Evolutionary conservation across 92 coral and sea anemone species (phyloP).

Genomic region (Heteractis magnifica): DNA sequence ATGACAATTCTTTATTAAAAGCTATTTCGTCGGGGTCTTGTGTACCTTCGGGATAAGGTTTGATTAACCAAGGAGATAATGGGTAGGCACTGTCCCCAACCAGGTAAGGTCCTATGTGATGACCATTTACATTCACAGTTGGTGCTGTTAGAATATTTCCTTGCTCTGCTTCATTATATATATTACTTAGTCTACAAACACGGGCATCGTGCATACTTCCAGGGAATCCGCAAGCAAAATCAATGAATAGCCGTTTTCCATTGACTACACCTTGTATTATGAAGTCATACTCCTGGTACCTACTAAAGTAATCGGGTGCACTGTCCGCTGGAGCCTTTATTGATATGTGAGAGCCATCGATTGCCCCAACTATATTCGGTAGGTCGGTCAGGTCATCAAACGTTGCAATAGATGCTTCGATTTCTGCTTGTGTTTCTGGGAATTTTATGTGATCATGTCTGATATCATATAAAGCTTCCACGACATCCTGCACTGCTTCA

Average conservation of each 20-base stretch:
- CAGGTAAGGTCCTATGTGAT: conserved; percentile 30
- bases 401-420: neutral
- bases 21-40: conserved; percentile 27
- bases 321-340: conserved; percentile 30
- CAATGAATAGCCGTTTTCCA: conserved; percentile 16
- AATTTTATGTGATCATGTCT: conserved; percentile 29
- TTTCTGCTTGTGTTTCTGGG: conserved; percentile 16
- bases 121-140: neutral
- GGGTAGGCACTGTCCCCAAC: conserved; percentile 56
- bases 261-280: conserved; percentile 21
- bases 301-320: conserved; percentile 27
- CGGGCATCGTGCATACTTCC: conserved; percentile 45
- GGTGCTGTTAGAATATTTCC: conserved; percentile 21
- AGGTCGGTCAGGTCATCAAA: conserved; percentile 21
- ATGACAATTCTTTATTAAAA: conserved; percentile 27
- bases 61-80: conserved; percentile 44
- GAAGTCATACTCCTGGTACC: conserved; percentile 29
- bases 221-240: conserved; percentile 32
- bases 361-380: conserved; percentile 34
- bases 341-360: conserved; percentile 31
- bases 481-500: conserved; percentile 40
- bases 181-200: conserved; percentile 32
- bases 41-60: conserved; percentile 39
- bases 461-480: conserved; percentile 18
- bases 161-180: conserved; percentile 14